Base-by-base conservation (phyloP, 2,797 vertebrate species). In the Nasua narica region DNA sequence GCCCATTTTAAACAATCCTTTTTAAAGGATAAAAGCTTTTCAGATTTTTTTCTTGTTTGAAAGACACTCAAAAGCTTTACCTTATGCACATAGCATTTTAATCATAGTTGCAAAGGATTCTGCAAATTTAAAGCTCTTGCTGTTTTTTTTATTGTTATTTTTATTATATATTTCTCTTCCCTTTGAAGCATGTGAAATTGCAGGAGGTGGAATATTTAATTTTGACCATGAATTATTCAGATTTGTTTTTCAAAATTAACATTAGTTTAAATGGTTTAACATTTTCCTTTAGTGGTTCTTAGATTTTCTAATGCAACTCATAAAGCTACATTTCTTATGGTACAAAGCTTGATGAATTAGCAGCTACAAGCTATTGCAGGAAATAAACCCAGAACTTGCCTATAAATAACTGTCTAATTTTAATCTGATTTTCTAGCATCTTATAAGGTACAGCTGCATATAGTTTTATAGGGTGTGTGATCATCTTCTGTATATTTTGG, bases 161-260 rank as follows among this genome's bases (percentile, higher is more conserved):
- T 97, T 70, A 13, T 96, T 95, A 56, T 96, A 60, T 90, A 83
- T 97, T 98, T 94, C 50, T 98, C 98, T 98, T 98, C 62, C 29
- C 65, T 98, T 98, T 98, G 97, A 98, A 98, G 91, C 96, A 91
- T 96, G 60, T 97, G 46, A 91, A 96, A 96, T 95, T 96, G 60
- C 77, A 97, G 94, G 95, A 98, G 62, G 92, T 97, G 77, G 97
- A 97, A 91, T 98, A 95, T 97, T 98, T 98, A 95, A 97, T 98
- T 98, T 98, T 97, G 32, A 54, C 76, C 87, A 97, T 98, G 93
- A 98, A 98, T 98, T 98, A 98, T 98, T 98, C 97, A 98, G 91
- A 83, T 97, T 97, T 10, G 1, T 85, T 97, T 98, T 78, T 97
- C 87, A 91, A 89, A 94, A 96, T 98, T 98, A 97, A 90, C 94